These are phyloP conservation scores for Halcyon badia DNA, from an alignment of 2,797 vertebrate species.

Conservation along the genomic window DNA sequence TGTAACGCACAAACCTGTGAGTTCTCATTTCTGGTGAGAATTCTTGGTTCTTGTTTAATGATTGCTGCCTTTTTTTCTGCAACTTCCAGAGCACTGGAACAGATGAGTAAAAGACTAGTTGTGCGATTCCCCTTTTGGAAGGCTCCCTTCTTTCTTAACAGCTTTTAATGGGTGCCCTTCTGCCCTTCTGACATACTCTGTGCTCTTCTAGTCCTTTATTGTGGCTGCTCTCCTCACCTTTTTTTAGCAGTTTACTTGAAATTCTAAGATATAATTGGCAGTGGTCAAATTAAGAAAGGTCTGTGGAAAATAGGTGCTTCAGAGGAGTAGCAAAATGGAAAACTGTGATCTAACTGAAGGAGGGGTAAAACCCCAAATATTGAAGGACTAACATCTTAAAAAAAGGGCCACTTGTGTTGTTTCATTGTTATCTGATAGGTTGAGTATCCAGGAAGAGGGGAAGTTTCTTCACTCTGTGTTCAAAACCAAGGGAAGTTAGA, in stretches of 20 bases:
- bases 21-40: conserved; percentile 12
- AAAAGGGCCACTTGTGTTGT: neutral
- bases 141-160: neutral
- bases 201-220: neutral
- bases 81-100: neutral
- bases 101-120: neutral
- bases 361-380: neutral
- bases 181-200: neutral
- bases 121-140: neutral
- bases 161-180: neutral
- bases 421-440: neutral
- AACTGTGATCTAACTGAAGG: neutral
- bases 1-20: conserved; percentile 71
- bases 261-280: neutral
- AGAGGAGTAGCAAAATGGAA: neutral
- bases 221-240: neutral
- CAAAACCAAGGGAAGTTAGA: neutral
- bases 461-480: neutral
- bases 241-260: neutral
- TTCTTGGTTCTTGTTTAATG: neutral
- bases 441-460: neutral
- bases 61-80: neutral
- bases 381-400: neutral
- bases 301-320: neutral
- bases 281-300: neutral